phyloP scores from a whole-genome alignment of 2,113 vertebrate genomes.

The Zootoca vivipara region DNA sequence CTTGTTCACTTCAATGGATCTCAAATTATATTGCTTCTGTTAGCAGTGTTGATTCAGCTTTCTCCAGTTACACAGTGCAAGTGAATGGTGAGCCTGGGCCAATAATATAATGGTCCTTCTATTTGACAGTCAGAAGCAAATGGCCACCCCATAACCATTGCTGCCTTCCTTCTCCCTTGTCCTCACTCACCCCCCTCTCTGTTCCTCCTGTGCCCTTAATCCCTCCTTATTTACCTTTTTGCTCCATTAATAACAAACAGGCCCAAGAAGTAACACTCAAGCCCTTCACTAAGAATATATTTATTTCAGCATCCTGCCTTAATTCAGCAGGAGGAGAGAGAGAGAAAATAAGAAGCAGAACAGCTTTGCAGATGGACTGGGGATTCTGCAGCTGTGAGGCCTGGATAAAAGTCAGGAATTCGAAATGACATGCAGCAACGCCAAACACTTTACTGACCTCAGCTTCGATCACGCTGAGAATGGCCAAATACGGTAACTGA shows the following conservation, averaged over 20 bases:
- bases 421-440: conserved; percentile 57
- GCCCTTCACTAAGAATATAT: conserved; percentile 29
- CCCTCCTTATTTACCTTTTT: background rate
- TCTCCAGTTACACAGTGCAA: conserved; percentile 12
- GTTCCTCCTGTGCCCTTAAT: too few species aligned
- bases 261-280: background rate
- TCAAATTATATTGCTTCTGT: background rate
- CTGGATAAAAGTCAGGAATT: conserved; percentile 63
- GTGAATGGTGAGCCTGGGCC: conserved; percentile 28
- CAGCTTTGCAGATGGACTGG: conserved; percentile 51
- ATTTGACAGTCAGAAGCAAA: conserved; percentile 41
- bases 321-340: conserved; percentile 24
- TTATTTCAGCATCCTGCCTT: conserved; percentile 62
- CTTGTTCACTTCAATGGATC: background rate
- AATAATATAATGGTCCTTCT: conserved; percentile 57
- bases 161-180: background rate
- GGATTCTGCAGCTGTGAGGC: conserved; percentile 35
- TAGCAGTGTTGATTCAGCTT: conserved; percentile 29
- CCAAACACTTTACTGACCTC: conserved; percentile 61
- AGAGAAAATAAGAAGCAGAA: conserved; percentile 42
- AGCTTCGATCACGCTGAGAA: conserved; percentile 59
- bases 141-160: background rate
- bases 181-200: background rate
- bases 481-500: conserved; percentile 58
- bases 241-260: background rate